A percentile compares a stretch with the other conserved stretches of the same genome.
Conservation (phyloP, 2,113 vertebrate genomes). For the Gallinago jamesoni region DNA sequence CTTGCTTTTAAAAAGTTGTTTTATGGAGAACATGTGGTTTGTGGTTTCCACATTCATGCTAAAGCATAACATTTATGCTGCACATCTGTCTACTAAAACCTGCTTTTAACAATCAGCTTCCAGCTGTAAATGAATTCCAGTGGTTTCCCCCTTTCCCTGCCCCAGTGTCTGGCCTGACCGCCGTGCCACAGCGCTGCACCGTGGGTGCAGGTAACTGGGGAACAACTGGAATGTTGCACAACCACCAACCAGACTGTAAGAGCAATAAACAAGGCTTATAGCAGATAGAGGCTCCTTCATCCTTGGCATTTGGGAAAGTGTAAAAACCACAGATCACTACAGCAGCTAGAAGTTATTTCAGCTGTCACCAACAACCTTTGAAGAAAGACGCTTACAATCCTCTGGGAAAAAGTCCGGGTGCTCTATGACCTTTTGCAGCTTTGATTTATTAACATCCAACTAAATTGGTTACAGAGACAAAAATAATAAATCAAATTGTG, state of each 20-base stretch:
- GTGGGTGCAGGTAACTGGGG: neutral
- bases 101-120: neutral
- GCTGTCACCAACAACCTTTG: neutral
- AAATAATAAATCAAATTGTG: slow-evolving; percentile 5
- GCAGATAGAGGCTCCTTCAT: neutral
- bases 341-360: neutral
- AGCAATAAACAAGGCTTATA: neutral
- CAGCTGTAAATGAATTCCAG: neutral
- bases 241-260: neutral
- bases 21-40: neutral
- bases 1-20: neutral
- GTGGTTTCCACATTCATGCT: neutral
- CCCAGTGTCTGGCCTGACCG: neutral
- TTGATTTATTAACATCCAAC: slow-evolving; percentile 58
- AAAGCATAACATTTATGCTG: neutral
- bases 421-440: slow-evolving; percentile 26
- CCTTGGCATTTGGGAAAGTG: neutral
- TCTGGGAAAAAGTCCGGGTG: slow-evolving; percentile 16
- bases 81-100: neutral
- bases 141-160: neutral
- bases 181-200: neutral
- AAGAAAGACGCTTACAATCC: neutral
- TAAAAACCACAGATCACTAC: neutral
- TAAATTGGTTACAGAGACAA: slow-evolving; percentile 49
- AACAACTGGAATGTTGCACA: neutral